These are phyloP conservation scores for Oncorhynchus mykiss DNA, from an alignment of 2,113 vertebrate species.

Conservation along the genomic window DNA sequence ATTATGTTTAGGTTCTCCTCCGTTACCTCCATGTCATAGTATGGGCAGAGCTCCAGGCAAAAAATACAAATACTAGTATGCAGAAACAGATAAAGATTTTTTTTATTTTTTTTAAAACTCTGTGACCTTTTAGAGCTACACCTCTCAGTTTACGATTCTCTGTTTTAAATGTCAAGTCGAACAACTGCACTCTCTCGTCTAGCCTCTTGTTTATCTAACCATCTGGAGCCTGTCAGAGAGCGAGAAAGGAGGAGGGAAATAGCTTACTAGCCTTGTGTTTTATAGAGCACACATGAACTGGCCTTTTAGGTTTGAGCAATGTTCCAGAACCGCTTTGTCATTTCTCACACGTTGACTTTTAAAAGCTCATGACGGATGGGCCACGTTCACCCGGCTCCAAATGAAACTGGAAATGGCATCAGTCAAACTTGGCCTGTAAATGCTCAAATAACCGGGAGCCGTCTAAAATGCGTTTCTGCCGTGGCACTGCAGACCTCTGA, in stretches of 20 bases:
- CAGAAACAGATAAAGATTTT: slow-evolving; percentile 49
- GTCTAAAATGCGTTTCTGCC: slow-evolving; percentile 58
- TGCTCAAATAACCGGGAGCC: slow-evolving; percentile 69
- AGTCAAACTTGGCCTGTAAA: slow-evolving; percentile 67
- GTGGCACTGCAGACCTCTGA: slow-evolving; percentile 59
- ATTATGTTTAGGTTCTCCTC: not conserved
- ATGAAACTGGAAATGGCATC: slow-evolving; percentile 69
- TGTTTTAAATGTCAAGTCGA: slow-evolving; percentile 68
- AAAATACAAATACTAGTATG: slow-evolving; percentile 37
- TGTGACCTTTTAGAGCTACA: slow-evolving; percentile 65
- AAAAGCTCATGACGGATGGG: slow-evolving; percentile 70
- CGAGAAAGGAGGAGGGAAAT: slow-evolving; percentile 12
- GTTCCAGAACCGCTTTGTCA: slow-evolving; percentile 62
- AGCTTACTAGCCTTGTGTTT: slow-evolving; percentile 51
- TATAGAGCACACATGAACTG: slow-evolving; percentile 63
- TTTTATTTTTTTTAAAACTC: slow-evolving; percentile 32
- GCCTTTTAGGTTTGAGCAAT: slow-evolving; percentile 71
- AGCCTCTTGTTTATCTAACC: slow-evolving; percentile 63
- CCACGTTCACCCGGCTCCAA: slow-evolving; percentile 42
- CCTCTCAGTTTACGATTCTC: slow-evolving; percentile 50
- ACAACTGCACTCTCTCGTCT: slow-evolving; percentile 32
- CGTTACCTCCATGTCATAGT: slow-evolving; percentile 21
- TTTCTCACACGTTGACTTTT: slow-evolving; percentile 70
- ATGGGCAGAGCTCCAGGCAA: slow-evolving; percentile 20
- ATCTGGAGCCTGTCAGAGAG: slow-evolving; percentile 57